Conservation (phyloP, 2,888 invertebrate species). For the Acronicta aceris region DNA sequence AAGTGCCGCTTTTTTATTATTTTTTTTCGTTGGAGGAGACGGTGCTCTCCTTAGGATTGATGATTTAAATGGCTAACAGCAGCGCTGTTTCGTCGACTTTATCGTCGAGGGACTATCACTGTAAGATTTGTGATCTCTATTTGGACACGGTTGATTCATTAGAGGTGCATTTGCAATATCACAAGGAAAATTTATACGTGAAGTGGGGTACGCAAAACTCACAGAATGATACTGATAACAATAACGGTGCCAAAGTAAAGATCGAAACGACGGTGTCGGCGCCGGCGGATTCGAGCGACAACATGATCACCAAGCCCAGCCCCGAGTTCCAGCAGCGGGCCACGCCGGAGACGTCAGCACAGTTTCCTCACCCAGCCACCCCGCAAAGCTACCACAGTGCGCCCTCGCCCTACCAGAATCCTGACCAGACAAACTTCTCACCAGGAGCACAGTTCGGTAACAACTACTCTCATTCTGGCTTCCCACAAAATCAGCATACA, state of each 20-base stretch:
- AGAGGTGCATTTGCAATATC: slow-evolving; percentile 94
- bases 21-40: slow-evolving; percentile 88
- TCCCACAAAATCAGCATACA: slow-evolving; percentile 85
- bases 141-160: slow-evolving; percentile 94
- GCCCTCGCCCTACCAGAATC: slow-evolving; percentile 91
- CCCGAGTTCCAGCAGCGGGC: slow-evolving; percentile 89
- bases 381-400: slow-evolving; percentile 91
- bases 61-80: slow-evolving; percentile 88
- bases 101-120: slow-evolving; percentile 91
- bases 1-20: slow-evolving; percentile 84
- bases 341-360: slow-evolving; percentile 88
- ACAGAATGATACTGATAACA: slow-evolving; percentile 90
- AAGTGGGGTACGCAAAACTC: slow-evolving; percentile 92
- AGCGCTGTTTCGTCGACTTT: slow-evolving; percentile 87
- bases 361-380: slow-evolving; percentile 90
- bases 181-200: slow-evolving; percentile 93
- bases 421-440: slow-evolving; percentile 89
- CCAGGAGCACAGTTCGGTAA: slow-evolving; percentile 87
- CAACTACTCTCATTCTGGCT: slow-evolving; percentile 85
- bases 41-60: slow-evolving; percentile 83
- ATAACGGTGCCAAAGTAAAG: slow-evolving; percentile 91
- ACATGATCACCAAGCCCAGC: slow-evolving; percentile 90
- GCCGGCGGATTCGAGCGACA: slow-evolving; percentile 93
- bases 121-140: slow-evolving; percentile 93
- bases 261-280: slow-evolving; percentile 90